Evolutionary conservation across 2,888 invertebrate species (phyloP).

Genomic region (Eupelmus urozonus): DNA sequence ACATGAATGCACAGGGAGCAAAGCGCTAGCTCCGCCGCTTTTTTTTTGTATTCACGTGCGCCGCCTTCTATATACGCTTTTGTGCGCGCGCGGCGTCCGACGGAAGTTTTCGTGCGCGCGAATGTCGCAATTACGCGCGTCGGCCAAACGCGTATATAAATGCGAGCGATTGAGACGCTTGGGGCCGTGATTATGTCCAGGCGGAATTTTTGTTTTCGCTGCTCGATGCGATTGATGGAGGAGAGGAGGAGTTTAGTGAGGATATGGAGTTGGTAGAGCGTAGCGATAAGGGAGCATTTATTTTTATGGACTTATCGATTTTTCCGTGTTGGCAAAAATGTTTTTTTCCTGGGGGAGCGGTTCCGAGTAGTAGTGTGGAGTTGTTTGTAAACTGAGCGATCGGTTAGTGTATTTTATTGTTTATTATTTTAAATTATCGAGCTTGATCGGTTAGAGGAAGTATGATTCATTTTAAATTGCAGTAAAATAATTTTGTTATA

Average conservation of each 20-base stretch:
- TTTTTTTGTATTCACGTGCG: slow-evolving; percentile 34
- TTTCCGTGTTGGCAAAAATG: too few species aligned
- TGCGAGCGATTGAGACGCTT: slow-evolving; percentile 19
- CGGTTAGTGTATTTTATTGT: too few species aligned
- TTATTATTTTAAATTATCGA: too few species aligned
- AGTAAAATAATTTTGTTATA: too few species aligned
- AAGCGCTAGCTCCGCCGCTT: neutral
- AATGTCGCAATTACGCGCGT: slow-evolving; percentile 38
- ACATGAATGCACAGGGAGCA: slow-evolving; percentile 45
- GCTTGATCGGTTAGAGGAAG: too few species aligned
- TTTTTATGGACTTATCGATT: slow-evolving; percentile 21
- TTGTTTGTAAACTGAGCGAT: too few species aligned
- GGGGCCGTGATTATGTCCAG: neutral
- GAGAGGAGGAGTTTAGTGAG: too few species aligned
- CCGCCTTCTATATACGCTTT: slow-evolving; percentile 38
- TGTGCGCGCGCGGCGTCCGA: slow-evolving; percentile 13
- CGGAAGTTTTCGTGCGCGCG: slow-evolving; percentile 45
- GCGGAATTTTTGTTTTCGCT: slow-evolving; percentile 15
- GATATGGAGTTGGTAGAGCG: too few species aligned
- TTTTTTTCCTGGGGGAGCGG: too few species aligned
- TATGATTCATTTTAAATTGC: too few species aligned
- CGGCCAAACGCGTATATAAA: slow-evolving; percentile 13
- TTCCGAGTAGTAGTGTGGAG: too few species aligned
- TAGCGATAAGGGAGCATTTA: too few species aligned
- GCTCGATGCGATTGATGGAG: neutral